phyloP scores from a whole-genome alignment of 1,140 invertebrate species.

The Heliconius himera region DNA sequence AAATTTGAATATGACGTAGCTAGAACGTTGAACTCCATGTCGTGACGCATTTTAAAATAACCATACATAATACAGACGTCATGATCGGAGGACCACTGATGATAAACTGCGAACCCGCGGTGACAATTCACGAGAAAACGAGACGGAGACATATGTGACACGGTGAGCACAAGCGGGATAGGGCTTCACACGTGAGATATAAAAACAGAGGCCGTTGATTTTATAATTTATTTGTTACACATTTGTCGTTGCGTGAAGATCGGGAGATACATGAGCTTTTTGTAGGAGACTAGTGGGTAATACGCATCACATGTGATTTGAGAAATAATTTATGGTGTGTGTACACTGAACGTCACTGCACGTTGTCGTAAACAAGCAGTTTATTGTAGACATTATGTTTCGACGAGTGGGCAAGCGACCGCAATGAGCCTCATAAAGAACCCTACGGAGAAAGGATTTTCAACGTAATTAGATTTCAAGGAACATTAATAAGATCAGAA shows the following conservation, averaged over 20 bases:
- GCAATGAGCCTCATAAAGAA: constrained; percentile 53
- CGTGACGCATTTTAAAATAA: constrained; percentile 62
- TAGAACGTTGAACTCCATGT: constrained; percentile 55
- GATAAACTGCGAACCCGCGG: constrained; percentile 66
- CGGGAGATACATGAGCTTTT: constrained; percentile 78
- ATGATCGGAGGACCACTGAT: constrained; percentile 66
- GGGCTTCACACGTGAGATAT: constrained; percentile 59
- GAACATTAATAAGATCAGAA: constrained; percentile 44
- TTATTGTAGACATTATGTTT: constrained; percentile 58
- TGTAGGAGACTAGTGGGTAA: constrained; percentile 71
- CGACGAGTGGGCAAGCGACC: constrained; percentile 56
- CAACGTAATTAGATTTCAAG: constrained; percentile 45
- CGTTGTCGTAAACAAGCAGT: constrained; percentile 64
- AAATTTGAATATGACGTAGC: constrained; percentile 30
- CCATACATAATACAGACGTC: constrained; percentile 74
- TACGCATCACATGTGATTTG: constrained; percentile 78
- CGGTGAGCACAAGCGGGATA: constrained; percentile 47
- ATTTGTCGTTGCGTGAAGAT: constrained; percentile 81
- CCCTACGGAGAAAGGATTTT: constrained; percentile 42
- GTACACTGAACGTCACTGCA: constrained; percentile 63
- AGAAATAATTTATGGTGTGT: constrained; percentile 79
- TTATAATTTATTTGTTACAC: constrained; percentile 82
- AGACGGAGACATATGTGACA: constrained; percentile 46
- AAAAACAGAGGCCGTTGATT: constrained; percentile 78
- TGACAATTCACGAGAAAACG: constrained; percentile 66